Evolutionary conservation across 1,140 invertebrate species (phyloP), one percentile per base, ranked within the genome.

Genomic region (Psix sp.): DNA sequence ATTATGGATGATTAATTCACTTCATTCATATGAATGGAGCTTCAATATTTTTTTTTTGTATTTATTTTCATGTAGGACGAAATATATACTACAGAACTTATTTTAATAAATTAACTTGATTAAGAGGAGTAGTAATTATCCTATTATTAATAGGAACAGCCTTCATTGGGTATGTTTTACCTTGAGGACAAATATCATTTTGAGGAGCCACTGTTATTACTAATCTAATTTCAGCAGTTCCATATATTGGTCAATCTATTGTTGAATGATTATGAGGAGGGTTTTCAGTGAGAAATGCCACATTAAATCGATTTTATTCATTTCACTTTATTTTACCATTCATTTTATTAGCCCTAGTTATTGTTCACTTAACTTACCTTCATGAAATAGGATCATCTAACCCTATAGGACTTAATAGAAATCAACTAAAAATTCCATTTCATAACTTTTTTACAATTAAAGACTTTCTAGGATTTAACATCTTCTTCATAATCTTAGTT

Each of bases 171-270:
- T 93, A 92, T 88, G 90, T 92, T 2, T 78, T 92, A 76, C 91
- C 90, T 3, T 92, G 91, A 87, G 91, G 90, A 14, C 91, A 93
- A 90, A 93, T 93, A 89, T 92, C 90, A 13, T 92, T 91, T 83
- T 93, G 91, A 89, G 91, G 90, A 33, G 91, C 91, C 5, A 92
- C 91, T 43, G 91, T 93, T 11, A 93, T 93, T 90, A 93, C 91
- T 49, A 92, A 92, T 82, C 73, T 93, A 76, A 59, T 93, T 59
- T 92, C 91, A 10, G 90, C 91, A 5, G 89, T 93, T 36, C 91
- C 91, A 1, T 91, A 89, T 78, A 78, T 92, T 83, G 91, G 91
- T 39, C 78, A 78, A 45, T 78, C 73, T 60, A 77, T 92, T 78
- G 89, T 92, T 15, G 80, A 89, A 87, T 93, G 90, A 89, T 76